These are phyloP conservation scores for Leucoraja erinaceus DNA, from an alignment of 2,113 vertebrate genomes.

Conservation along the genomic window DNA sequence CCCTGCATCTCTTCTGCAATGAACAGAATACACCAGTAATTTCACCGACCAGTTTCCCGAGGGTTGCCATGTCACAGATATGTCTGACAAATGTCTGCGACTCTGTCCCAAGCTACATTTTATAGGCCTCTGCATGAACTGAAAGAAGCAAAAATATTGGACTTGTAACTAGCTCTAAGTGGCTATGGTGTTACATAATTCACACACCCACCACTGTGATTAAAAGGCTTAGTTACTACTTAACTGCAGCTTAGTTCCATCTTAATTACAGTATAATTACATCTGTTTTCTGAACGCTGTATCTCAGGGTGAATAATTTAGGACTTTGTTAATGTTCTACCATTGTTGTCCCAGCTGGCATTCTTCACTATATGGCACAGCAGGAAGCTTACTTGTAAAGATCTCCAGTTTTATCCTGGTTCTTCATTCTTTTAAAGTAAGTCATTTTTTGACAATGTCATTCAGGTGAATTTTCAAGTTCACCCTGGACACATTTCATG, in stretches of 20 bases:
- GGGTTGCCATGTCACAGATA: neutral
- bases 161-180: neutral
- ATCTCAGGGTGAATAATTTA: slow-evolving; percentile 23
- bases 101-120: neutral
- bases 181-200: neutral
- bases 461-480: neutral
- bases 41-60: neutral
- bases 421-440: neutral
- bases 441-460: neutral
- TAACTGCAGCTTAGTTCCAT: slow-evolving; percentile 27
- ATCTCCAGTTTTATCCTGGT: neutral
- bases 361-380: slow-evolving; percentile 12
- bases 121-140: neutral
- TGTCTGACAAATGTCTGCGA: neutral
- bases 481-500: neutral
- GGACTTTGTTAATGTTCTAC: slow-evolving; percentile 17
- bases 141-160: neutral
- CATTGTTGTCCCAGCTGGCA: neutral
- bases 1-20: neutral
- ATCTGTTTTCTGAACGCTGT: slow-evolving; percentile 11
- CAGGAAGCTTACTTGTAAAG: neutral
- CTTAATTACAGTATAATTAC: slow-evolving; percentile 33
- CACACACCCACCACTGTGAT: neutral
- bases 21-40: neutral
- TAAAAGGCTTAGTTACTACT: slow-evolving; percentile 12